A percentile compares a stretch with the other conserved stretches of the same genome.
phyloP scores from a whole-genome alignment of 2,113 vertebrate genomes.

The Chaenogobius annularis region DNA sequence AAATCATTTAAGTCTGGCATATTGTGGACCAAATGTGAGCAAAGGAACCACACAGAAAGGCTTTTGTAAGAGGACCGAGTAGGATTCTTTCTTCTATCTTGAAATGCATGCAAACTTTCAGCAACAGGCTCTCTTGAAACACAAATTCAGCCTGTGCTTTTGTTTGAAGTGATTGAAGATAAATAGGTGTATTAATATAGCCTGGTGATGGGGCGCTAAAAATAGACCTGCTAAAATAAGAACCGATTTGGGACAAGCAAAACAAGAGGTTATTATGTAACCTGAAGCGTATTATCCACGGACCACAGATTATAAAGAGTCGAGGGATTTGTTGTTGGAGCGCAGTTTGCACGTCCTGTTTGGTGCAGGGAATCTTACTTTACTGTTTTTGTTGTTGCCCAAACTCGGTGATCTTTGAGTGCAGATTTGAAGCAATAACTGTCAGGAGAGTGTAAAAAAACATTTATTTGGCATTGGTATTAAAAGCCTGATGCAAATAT shows the following conservation, averaged over 20 bases:
- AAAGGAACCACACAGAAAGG: conserved; percentile 43
- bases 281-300: conserved; percentile 27
- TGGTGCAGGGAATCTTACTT: conserved; percentile 23
- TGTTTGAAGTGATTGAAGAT: conserved; percentile 26
- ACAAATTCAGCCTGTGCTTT: conserved; percentile 18
- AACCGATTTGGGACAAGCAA: conserved; percentile 13
- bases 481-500: neutral
- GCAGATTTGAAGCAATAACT: neutral
- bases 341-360: conserved; percentile 20
- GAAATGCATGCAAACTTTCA: neutral
- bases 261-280: conserved; percentile 35
- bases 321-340: conserved; percentile 46
- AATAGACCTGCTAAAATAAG: conserved; percentile 29
- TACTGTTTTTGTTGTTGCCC: conserved; percentile 6
- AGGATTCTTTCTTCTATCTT: neutral
- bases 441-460: neutral
- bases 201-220: conserved; percentile 16
- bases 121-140: conserved; percentile 5
- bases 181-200: conserved; percentile 19
- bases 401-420: conserved; percentile 3
- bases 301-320: conserved; percentile 49
- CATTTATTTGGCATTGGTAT: neutral
- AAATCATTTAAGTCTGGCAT: conserved; percentile 10
- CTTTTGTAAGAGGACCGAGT: conserved; percentile 50
- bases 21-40: conserved; percentile 5